These are phyloP conservation scores for Pseudonaja textilis DNA, from an alignment of 2,113 vertebrate genomes.

Conservation along the genomic window DNA sequence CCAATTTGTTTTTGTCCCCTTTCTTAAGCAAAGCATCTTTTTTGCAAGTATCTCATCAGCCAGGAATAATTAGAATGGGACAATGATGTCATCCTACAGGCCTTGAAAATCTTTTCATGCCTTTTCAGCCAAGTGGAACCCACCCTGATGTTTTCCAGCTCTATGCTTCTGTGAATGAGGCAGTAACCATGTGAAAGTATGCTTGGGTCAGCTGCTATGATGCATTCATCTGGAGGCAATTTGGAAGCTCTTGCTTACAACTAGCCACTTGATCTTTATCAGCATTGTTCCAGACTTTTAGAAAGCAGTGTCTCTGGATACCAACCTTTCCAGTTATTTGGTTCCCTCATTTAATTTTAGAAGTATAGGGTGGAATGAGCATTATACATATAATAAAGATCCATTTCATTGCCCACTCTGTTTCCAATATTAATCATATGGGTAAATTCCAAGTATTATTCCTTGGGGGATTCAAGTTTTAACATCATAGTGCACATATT, in stretches of 20 bases:
- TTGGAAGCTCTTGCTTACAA: constrained; percentile 69
- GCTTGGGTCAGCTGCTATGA: constrained; percentile 69
- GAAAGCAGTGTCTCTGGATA: constrained; percentile 62
- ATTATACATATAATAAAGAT: constrained; percentile 14
- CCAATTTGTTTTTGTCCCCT: constrained; percentile 28
- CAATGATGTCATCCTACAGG: constrained; percentile 53
- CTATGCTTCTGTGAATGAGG: constrained; percentile 65
- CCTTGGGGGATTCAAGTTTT: not conserved
- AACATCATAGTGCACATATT: not conserved
- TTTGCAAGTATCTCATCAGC: constrained; percentile 46
- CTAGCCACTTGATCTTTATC: constrained; percentile 78
- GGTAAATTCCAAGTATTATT: not conserved
- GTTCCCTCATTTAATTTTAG: constrained; percentile 66
- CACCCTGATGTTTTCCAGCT: constrained; percentile 59
- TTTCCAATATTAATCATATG: constrained; percentile 22
- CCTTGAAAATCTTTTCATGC: constrained; percentile 66
- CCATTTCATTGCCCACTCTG: not conserved
- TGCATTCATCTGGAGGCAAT: constrained; percentile 72
- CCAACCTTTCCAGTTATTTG: constrained; percentile 63
- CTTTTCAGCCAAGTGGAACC: constrained; percentile 66
- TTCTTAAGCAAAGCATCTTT: constrained; percentile 30
- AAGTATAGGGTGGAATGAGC: constrained; percentile 44
- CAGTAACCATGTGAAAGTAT: constrained; percentile 68
- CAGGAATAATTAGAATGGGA: constrained; percentile 59
- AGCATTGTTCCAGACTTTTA: constrained; percentile 66